Evolutionary conservation across 2,888 invertebrate genomes (phyloP).

Genomic region (Callosobruchus maculatus): DNA sequence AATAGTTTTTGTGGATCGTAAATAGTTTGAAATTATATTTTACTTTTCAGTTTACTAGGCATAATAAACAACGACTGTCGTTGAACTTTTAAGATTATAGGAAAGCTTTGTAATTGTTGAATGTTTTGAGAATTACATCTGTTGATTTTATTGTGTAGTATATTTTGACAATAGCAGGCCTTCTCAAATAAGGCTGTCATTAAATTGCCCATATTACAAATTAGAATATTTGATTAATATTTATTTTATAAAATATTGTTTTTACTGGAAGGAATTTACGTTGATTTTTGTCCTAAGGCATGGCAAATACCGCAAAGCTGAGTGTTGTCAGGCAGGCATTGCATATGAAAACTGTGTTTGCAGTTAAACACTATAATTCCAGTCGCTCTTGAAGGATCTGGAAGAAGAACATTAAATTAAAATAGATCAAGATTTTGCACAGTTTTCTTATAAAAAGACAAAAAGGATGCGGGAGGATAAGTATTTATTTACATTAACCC

Average conservation of each 20-base stretch:
- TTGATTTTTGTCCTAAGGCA: constrained; percentile 25
- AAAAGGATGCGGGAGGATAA: too few relatives aligned
- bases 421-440: too few relatives aligned
- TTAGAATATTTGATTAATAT: not conserved
- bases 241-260: not conserved
- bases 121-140: not conserved
- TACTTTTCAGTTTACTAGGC: too few relatives aligned
- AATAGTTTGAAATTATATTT: too few relatives aligned
- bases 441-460: too few relatives aligned
- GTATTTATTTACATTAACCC: too few relatives aligned
- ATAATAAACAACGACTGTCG: too few relatives aligned
- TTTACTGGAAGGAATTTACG: not conserved
- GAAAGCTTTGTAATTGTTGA: too few relatives aligned
- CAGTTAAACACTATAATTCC: constrained; percentile 83
- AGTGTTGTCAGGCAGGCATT: constrained; percentile 64
- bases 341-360: constrained; percentile 84
- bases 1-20: too few relatives aligned
- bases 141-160: not conserved
- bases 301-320: constrained; percentile 45
- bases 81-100: too few relatives aligned
- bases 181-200: not conserved
- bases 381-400: constrained; percentile 65
- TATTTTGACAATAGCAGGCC: not conserved
- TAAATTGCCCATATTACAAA: not conserved
- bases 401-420: too few relatives aligned